Conservation (phyloP, 2,797 vertebrate species). For the Serranus cabrilla region DNA sequence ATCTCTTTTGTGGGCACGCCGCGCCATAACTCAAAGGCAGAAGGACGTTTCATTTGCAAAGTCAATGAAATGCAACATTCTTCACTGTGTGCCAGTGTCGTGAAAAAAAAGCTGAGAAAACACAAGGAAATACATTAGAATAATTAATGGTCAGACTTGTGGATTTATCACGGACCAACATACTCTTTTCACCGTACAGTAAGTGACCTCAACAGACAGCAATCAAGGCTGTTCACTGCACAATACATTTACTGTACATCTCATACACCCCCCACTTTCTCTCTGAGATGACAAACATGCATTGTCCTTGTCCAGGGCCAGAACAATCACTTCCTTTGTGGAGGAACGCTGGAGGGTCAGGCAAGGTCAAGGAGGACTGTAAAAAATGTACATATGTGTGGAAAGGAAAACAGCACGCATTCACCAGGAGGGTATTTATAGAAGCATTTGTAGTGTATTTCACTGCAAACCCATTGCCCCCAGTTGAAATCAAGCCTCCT, state of each 20-base stretch:
- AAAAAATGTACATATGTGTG: slow-evolving; percentile 34
- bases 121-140: slow-evolving; percentile 36
- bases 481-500: slow-evolving; percentile 19
- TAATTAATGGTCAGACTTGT: slow-evolving; percentile 40
- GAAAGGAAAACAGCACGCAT: slow-evolving; percentile 49
- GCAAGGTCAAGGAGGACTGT: slow-evolving; percentile 65
- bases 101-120: slow-evolving; percentile 20
- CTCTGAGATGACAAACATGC: slow-evolving; percentile 69
- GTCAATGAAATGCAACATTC: slow-evolving; percentile 42
- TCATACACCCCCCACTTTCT: slow-evolving; percentile 36
- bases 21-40: slow-evolving; percentile 49
- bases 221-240: slow-evolving; percentile 40
- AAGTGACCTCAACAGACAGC: slow-evolving; percentile 56
- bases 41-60: slow-evolving; percentile 39
- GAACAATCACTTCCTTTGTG: slow-evolving; percentile 74
- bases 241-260: slow-evolving; percentile 67
- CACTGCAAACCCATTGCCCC: slow-evolving; percentile 17
- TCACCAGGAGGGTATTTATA: slow-evolving; percentile 48
- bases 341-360: slow-evolving; percentile 50
- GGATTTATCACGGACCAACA: slow-evolving; percentile 54
- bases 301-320: slow-evolving; percentile 63
- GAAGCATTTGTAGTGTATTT: slow-evolving; percentile 8
- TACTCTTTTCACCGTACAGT: slow-evolving; percentile 31
- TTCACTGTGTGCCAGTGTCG: slow-evolving; percentile 20
- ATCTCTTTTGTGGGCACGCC: slow-evolving; percentile 36